A percentile compares a stretch with the other conserved stretches of the same genome.
Evolutionary conservation across 1,140 invertebrate genomes (phyloP).

Genomic region (Drosophila leontia): DNA sequence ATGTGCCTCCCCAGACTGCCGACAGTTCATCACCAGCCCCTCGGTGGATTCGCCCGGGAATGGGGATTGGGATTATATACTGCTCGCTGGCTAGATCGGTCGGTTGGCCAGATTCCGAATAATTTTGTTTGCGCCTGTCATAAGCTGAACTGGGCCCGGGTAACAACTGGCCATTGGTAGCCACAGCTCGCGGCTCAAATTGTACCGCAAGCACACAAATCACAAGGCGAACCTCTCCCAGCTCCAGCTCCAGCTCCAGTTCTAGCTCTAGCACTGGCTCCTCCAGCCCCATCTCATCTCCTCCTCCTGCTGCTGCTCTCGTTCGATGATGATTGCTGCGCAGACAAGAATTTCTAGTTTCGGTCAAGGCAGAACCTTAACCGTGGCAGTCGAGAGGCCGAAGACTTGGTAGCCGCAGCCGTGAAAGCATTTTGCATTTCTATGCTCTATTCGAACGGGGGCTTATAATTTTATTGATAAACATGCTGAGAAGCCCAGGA

Average conservation of each 20-base stretch:
- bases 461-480: background rate
- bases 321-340: conserved; percentile 72
- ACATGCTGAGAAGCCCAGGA: background rate
- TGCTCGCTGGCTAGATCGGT: conserved; percentile 2
- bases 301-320: conserved; percentile 28
- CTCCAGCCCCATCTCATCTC: background rate
- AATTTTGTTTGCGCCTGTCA: conserved; percentile 83
- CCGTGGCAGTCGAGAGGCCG: conserved; percentile 58
- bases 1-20: conserved; percentile 40
- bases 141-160: conserved; percentile 59
- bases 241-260: conserved; percentile 17
- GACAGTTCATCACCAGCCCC: conserved; percentile 37
- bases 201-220: conserved; percentile 83
- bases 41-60: conserved; percentile 7
- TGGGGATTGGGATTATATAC: conserved; percentile 37
- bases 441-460: conserved; percentile 30
- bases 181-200: conserved; percentile 79
- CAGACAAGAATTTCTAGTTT: conserved; percentile 82
- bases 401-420: conserved; percentile 40
- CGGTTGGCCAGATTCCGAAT: conserved; percentile 52
- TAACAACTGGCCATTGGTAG: conserved; percentile 76
- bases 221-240: conserved; percentile 61
- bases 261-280: background rate
- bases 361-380: conserved; percentile 57
- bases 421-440: conserved; percentile 80